Evolutionary conservation across 2,797 vertebrate genomes (phyloP), one percentile per base, ranked within the genome.

Genomic region (Intellagama lesueurii): DNA sequence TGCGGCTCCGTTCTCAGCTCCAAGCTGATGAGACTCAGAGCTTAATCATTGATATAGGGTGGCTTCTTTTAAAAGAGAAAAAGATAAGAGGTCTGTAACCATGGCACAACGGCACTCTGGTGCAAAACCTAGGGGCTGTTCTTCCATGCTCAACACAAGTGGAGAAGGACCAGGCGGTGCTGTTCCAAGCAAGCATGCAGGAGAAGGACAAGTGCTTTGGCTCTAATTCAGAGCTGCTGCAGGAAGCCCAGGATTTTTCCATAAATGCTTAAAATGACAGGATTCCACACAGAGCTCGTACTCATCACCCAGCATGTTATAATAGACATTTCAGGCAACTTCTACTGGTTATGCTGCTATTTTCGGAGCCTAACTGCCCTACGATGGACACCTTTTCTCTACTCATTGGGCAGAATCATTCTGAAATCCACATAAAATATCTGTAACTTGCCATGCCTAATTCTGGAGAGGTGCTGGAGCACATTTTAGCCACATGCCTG

Each of bases 1-100:
- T 4, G 11, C 3, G 52, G 91, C 30, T 1, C 86, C 5, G 73
- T 93, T 94, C 83, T 70, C 77, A 88, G 76, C 24, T 0, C 92
- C 35, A 19, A 91, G 94, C 85, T 93, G 93, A 94, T 84, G 86
- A 91, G 68, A 70, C 78, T 95, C 84, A 82, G 86, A 87, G 68
- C 69, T 8, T 94, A 94, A 93, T 78, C 90, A 0, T 82, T 91
- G 92, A 90, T 90, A 91, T 90, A 91, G 56, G 93, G 85, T 0
- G 2, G 86, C 83, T 73, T 28, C 86, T 92, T 84, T 85, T 75
- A 93, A 47, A 77, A 76, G 44, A 75, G 24, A 77, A 44, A 47
- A 26, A 88, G 94, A 93, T 85, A 88, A 91, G 0, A 1, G 81
- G 85, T 47, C 92, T 44, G 85, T 93, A 90, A 92, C 91, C 85